Evolutionary conservation across 2,888 invertebrate genomes (phyloP), one percentile per base, ranked within the genome.

Genomic region (Drosophila anomalata): DNA sequence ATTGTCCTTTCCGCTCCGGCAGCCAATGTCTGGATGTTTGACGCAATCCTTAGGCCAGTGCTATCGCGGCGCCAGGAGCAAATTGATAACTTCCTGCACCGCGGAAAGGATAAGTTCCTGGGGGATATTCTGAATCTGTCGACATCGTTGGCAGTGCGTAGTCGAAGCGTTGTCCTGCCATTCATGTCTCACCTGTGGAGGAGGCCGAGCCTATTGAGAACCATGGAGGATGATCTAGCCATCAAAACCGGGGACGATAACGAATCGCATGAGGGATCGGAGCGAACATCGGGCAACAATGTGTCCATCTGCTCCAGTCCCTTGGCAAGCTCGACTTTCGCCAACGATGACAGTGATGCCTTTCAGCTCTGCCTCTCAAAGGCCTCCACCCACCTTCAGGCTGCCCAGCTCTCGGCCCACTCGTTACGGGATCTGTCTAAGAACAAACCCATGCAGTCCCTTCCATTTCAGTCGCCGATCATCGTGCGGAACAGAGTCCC

Each of bases 1-100:
- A 31, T 83, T 22, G 75, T 75, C 11, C 12, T 78, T 3, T 12
- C 71, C 5, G 88, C 84, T 1, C 84, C 84, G 0, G 50, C 58
- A 39, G 73, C 77, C n/a, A 88, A 80, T 51, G 77, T 82, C 46
- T 84, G 84, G 84, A 36, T 79, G 1, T 84, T 65, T 12, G 75
- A 84, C 59, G n/a, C 66, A 12, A 61, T 84, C 8, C 24, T 84
- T 4, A 51, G 47, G 39, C 86, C 88, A 11, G 4, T 80, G 26
- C 17, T 86, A 14, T 8, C 24, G 2, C 67, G 42, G 14, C 68
- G 69, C 9, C 65, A 79, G 71, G 48, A 59, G 0, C 55, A 66
- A 5, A 62, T 84, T 9, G 86, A 85, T 41, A 17, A 71, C n/a
- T 76, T 79, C 42, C 12, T 88, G 41, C 3, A 36, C 12, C 60